Evolutionary conservation across 1,140 invertebrate genomes (phyloP).

Genomic region (Potamilus streckersoni): DNA sequence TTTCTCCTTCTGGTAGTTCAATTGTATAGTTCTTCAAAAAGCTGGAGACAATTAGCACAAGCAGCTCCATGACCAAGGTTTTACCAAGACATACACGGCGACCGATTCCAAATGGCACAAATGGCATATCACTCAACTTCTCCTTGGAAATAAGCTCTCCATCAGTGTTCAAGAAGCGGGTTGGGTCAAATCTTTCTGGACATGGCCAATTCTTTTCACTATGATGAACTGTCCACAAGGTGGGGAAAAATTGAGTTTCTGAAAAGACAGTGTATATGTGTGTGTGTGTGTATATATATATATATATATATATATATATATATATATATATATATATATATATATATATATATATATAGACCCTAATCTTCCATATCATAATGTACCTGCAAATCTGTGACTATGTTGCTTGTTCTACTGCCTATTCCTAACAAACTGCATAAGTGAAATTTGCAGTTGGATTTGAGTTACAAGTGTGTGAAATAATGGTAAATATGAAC

Average conservation of each 20-base stretch:
- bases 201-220: conserved; percentile 14
- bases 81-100: conserved; percentile 23
- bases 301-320: too few relatives aligned
- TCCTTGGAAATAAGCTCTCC: conserved; percentile 12
- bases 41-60: conserved; percentile 8
- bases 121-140: conserved; percentile 25
- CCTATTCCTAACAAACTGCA: too few relatives aligned
- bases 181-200: conserved; percentile 22
- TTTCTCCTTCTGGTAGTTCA: conserved; percentile 1
- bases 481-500: background rate
- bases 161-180: conserved; percentile 14
- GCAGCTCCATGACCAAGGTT: conserved; percentile 8
- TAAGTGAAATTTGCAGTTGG: too few relatives aligned
- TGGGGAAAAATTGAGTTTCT: conserved; percentile 14
- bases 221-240: conserved; percentile 20
- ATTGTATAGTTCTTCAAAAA: conserved; percentile 1
- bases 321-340: background rate
- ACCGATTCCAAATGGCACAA: conserved; percentile 18
- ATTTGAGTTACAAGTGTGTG: too few relatives aligned
- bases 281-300: background rate
- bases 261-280: conserved; percentile 3
- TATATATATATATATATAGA: too few relatives aligned
- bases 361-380: too few relatives aligned
- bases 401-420: too few relatives aligned
- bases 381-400: too few relatives aligned